phyloP scores from a whole-genome alignment of 2,797 vertebrate genomes.

The Poecilia wingei region DNA sequence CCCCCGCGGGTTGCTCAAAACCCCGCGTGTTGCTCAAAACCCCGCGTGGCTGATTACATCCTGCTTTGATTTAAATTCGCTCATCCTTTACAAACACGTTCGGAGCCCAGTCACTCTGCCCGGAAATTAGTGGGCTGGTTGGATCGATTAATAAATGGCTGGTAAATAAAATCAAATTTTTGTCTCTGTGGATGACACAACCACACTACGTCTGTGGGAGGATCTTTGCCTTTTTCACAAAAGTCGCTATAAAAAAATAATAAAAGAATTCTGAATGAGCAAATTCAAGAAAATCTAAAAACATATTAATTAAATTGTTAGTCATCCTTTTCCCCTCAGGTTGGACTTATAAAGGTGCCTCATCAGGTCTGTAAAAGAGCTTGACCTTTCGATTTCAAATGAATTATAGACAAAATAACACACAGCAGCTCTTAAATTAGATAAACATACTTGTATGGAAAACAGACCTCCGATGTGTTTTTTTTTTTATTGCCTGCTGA shows the following conservation, averaged over 20 bases:
- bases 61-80: constrained; percentile 77
- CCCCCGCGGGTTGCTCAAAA: constrained; percentile 57
- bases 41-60: constrained; percentile 74
- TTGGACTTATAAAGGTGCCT: neutral
- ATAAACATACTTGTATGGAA: constrained; percentile 27
- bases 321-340: neutral
- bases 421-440: constrained; percentile 12
- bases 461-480: constrained; percentile 21
- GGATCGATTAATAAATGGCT: constrained; percentile 69
- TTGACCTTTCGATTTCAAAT: constrained; percentile 26
- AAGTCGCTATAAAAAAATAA: neutral
- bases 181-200: constrained; percentile 33
- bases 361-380: constrained; percentile 6
- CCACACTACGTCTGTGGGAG: neutral
- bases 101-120: constrained; percentile 46
- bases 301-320: neutral
- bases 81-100: constrained; percentile 73
- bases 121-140: constrained; percentile 66
- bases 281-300: constrained; percentile 1
- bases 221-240: constrained; percentile 5
- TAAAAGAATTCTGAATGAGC: neutral
- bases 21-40: constrained; percentile 61
- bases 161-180: constrained; percentile 70
- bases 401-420: constrained; percentile 18
- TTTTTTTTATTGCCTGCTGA: constrained; percentile 42